These are phyloP conservation scores for Aspidiotus destructor DNA, from an alignment of 2,888 invertebrate genomes.

Conservation along the genomic window DNA sequence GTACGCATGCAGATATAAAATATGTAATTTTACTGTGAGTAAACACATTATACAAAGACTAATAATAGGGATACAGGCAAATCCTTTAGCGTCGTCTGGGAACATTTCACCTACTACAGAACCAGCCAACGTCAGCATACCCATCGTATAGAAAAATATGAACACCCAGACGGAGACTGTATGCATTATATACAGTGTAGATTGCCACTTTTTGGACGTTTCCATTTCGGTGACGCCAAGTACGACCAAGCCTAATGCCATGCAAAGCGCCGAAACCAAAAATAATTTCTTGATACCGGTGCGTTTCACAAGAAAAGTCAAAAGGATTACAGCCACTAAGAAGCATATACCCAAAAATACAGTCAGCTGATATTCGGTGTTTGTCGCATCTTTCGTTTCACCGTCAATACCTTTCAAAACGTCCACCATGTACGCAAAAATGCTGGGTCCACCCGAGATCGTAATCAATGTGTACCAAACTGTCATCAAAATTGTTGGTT, in stretches of 20 bases:
- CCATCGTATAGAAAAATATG: constrained; percentile 48
- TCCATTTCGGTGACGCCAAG: constrained; percentile 40
- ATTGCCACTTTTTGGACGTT: background rate
- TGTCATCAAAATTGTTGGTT: constrained; percentile 46
- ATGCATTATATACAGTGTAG: constrained; percentile 41
- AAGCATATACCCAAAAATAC: background rate
- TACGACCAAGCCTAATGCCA: constrained; percentile 47
- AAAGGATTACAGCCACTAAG: background rate
- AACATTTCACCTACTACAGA: constrained; percentile 51
- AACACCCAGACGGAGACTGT: constrained; percentile 44
- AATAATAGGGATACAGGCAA: constrained; percentile 42
- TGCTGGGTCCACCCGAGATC: constrained; percentile 48
- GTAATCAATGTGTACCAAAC: constrained; percentile 50
- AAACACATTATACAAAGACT: constrained; percentile 49
- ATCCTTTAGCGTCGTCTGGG: constrained; percentile 47
- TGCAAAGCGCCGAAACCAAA: constrained; percentile 49
- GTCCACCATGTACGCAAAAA: constrained; percentile 50
- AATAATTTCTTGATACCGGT: constrained; percentile 52
- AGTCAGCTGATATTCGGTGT: background rate
- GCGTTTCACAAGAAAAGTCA: constrained; percentile 38
- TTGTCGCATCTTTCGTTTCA: background rate
- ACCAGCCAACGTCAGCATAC: constrained; percentile 50
- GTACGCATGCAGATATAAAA: constrained; percentile 43
- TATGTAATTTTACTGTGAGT: constrained; percentile 47
- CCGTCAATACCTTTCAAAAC: constrained; percentile 39